Conservation (phyloP, 2,888 invertebrate species). For the Coremacera marginata region DNA sequence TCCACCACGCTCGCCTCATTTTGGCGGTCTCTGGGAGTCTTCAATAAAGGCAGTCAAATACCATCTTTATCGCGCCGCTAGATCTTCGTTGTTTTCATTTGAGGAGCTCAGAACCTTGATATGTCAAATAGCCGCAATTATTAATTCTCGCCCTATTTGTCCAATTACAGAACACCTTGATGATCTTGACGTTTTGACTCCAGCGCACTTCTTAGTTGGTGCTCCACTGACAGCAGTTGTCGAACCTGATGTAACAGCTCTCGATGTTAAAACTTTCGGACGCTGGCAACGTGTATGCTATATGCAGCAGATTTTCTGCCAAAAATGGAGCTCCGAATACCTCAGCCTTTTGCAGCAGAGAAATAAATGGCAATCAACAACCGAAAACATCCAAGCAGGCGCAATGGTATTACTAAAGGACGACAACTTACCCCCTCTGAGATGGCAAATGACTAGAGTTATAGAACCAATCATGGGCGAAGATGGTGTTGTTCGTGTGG, state of each 20-base stretch:
- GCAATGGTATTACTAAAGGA: constrained; percentile 30
- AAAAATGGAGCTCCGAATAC: neutral
- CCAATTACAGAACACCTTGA: too few relatives aligned
- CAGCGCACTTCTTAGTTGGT: neutral
- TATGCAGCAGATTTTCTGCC: neutral
- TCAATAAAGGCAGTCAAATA: too few relatives aligned
- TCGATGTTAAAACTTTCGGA: neutral
- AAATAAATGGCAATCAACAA: neutral
- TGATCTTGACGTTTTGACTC: too few relatives aligned
- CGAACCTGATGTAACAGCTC: neutral
- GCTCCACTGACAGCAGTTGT: neutral
- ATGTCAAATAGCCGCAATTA: too few relatives aligned
- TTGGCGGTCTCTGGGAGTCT: constrained; percentile 42
- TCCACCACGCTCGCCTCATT: constrained; percentile 28
- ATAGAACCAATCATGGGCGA: too few relatives aligned
- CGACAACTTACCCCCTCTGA: neutral
- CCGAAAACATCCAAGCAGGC: neutral
- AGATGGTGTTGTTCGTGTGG: neutral
- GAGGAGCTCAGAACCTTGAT: too few relatives aligned
- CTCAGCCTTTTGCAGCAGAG: neutral
- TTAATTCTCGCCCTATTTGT: too few relatives aligned
- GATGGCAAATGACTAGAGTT: too few relatives aligned
- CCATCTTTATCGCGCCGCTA: too few relatives aligned
- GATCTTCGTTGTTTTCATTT: too few relatives aligned
- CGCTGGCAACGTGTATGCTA: neutral